A percentile compares a stretch with the other conserved stretches of the same genome.
These are phyloP conservation scores for Willisornis vidua DNA, from an alignment of 2,113 vertebrate genomes.

Conservation along the genomic window DNA sequence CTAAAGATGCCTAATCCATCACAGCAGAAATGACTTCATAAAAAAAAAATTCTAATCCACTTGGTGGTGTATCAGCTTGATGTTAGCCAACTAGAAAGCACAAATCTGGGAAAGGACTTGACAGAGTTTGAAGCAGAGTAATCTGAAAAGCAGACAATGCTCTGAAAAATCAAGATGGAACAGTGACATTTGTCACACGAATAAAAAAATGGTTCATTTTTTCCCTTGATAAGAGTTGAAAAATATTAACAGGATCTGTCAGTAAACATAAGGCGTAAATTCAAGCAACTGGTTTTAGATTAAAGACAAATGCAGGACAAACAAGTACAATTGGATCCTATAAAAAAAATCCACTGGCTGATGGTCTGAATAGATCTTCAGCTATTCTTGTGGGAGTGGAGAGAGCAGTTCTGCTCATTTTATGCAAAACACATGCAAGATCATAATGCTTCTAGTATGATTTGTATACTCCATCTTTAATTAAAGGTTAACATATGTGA, in stretches of 20 bases:
- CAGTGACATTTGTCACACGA: neutral
- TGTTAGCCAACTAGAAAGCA: slow-evolving; percentile 40
- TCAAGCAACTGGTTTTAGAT: neutral
- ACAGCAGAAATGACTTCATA: neutral
- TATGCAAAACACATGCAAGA: neutral
- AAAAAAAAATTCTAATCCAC: neutral
- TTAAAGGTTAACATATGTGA: neutral
- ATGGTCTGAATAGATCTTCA: neutral
- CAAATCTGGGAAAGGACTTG: neutral
- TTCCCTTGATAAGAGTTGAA: neutral
- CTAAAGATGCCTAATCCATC: neutral
- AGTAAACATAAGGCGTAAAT: neutral
- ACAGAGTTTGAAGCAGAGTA: neutral
- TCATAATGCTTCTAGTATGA: neutral
- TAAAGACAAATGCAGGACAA: neutral
- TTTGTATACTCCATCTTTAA: neutral
- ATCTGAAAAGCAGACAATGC: neutral
- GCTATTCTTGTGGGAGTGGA: neutral
- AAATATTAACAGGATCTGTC: neutral
- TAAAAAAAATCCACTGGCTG: neutral
- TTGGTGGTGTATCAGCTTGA: neutral
- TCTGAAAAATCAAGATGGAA: neutral
- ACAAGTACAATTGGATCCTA: neutral
- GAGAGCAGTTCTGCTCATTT: neutral
- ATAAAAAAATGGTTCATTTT: neutral